Conservation (phyloP, 2,797 vertebrate genomes). For the Gobio occitaniae region DNA sequence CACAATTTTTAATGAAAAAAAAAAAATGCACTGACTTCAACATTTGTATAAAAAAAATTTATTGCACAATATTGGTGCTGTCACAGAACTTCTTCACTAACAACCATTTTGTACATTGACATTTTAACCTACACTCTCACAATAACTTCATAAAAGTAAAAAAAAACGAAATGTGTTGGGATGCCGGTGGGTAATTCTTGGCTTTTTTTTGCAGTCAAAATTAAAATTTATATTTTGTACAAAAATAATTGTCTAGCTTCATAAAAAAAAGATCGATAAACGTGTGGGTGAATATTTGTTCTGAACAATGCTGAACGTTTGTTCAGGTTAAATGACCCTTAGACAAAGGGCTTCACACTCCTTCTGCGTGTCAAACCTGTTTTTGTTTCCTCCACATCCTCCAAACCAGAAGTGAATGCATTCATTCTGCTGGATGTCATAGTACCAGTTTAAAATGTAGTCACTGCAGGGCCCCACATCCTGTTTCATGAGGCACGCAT, state of each 20-base stretch:
- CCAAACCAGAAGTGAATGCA: conserved; percentile 85
- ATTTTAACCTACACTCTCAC: not conserved
- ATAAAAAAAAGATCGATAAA: not conserved
- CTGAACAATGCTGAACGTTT: not conserved
- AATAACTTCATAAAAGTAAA: not conserved
- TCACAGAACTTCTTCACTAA: not conserved
- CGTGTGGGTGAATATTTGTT: not conserved
- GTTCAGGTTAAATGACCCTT: not conserved
- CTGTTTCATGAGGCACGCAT: conserved; percentile 70
- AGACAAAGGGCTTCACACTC: conserved; percentile 77
- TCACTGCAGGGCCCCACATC: conserved; percentile 77
- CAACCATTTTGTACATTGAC: not conserved
- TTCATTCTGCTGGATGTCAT: conserved; percentile 66
- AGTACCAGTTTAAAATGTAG: conserved; percentile 83
- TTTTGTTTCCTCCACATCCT: conserved; percentile 82
- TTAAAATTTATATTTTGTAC: not conserved
- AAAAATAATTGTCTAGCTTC: too few species aligned
- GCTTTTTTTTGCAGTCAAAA: not conserved
- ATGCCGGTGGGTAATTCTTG: not conserved
- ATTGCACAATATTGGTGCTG: not conserved
- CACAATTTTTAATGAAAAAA: not conserved
- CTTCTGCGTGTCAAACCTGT: conserved; percentile 79
- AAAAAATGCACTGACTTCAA: not conserved
- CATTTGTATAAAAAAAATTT: not conserved
- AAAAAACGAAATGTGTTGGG: not conserved